These are phyloP conservation scores for Lepidurus arcticus DNA, from an alignment of 1,140 invertebrate species.

Conservation along the genomic window DNA sequence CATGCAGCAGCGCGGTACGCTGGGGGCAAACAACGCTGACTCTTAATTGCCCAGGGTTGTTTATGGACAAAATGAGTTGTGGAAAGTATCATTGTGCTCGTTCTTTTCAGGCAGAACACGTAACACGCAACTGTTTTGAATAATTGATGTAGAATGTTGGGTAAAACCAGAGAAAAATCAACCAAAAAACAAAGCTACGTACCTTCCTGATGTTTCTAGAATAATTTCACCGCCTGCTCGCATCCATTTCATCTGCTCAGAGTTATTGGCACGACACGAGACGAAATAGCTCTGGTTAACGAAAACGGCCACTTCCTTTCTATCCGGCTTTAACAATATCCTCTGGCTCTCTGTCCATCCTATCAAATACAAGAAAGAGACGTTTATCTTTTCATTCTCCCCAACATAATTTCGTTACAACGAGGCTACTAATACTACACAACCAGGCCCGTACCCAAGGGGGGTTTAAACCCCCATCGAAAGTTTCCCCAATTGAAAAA, in stretches of 20 bases:
- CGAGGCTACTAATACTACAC: not conserved
- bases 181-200: not conserved
- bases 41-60: not conserved
- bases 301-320: constrained; percentile 36
- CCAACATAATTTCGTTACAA: not conserved
- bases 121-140: not conserved
- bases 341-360: constrained; percentile 27
- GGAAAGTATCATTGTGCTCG: no score
- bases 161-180: not conserved
- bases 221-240: constrained; percentile 34
- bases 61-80: no score
- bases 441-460: no score
- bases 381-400: not conserved
- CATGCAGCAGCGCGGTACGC: not conserved
- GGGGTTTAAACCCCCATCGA: no score
- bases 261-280: constrained; percentile 36
- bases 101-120: not conserved
- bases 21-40: not conserved
- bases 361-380: not conserved
- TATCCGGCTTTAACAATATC: constrained; percentile 28
- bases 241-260: constrained; percentile 37
- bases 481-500: no score
- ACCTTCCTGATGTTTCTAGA: constrained; percentile 36
- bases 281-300: constrained; percentile 39
- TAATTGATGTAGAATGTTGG: not conserved